Percentiles rank a stretch among this genome's conserved stretches.
Evolutionary conservation across 2,113 vertebrate genomes (phyloP).

Genomic region (Psammodynastes pulverulentus): DNA sequence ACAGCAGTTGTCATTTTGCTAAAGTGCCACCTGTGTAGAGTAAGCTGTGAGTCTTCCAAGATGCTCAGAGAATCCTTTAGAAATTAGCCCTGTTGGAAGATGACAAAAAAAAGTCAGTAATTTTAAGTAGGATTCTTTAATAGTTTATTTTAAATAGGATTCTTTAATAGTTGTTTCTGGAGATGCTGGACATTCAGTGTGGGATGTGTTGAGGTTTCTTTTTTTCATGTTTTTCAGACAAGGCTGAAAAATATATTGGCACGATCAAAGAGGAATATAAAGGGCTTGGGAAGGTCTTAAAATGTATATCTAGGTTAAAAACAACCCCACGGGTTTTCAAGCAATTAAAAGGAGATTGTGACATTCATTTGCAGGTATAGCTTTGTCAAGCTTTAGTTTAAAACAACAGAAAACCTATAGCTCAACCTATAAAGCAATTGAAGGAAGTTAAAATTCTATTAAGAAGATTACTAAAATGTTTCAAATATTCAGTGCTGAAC

Average conservation of each 20-base stretch:
- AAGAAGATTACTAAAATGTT: not conserved
- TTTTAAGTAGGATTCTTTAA: too few relatives aligned
- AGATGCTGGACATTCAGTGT: not conserved
- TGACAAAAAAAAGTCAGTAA: slow-evolving; percentile 35
- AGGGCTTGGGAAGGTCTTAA: not conserved
- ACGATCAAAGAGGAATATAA: not conserved
- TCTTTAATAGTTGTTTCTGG: not conserved
- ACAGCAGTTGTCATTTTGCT: slow-evolving; percentile 64
- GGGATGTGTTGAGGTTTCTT: slow-evolving; percentile 12
- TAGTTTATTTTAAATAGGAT: too few relatives aligned
- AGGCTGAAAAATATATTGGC: not conserved
- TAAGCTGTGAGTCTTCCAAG: slow-evolving; percentile 68
- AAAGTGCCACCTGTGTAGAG: slow-evolving; percentile 61
- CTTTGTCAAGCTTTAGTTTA: not conserved
- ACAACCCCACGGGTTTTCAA: not conserved
- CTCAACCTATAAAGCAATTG: not conserved
- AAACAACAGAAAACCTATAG: not conserved
- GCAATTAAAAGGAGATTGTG: not conserved
- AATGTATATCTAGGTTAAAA: not conserved
- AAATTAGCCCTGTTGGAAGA: slow-evolving; percentile 46
- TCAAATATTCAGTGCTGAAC: not conserved
- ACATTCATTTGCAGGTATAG: not conserved
- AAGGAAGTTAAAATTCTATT: not conserved
- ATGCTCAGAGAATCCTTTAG: slow-evolving; percentile 47
- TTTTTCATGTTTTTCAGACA: slow-evolving; percentile 21